phyloP scores from a whole-genome alignment of 2,113 vertebrate species.

The Plestiodon gilberti region DNA sequence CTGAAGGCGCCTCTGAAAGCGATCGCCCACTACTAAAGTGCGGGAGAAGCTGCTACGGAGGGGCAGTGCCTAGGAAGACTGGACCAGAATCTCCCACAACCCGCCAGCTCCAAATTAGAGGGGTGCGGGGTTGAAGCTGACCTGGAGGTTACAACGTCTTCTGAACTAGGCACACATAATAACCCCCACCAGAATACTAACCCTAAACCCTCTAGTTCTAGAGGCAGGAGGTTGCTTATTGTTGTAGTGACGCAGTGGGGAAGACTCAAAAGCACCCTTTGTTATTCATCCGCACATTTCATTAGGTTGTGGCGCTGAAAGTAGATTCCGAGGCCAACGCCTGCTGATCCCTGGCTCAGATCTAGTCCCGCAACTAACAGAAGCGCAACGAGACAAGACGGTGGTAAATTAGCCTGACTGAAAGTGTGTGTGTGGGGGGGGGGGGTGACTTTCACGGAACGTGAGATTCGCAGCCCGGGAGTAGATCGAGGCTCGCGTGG shows the following conservation, averaged over 20 bases:
- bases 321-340: neutral
- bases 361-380: neutral
- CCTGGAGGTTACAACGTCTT: neutral
- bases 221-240: neutral
- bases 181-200: neutral
- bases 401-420: neutral
- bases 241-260: too few relatives aligned
- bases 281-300: neutral
- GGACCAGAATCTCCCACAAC: neutral
- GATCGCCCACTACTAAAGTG: constrained; percentile 7
- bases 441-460: neutral
- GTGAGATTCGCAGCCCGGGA: neutral
- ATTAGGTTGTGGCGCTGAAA: neutral
- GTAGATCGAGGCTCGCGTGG: neutral
- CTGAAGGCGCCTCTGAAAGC: neutral
- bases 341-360: neutral
- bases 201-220: too few relatives aligned
- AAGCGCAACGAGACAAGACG: neutral
- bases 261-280: neutral
- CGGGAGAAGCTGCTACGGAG: too few relatives aligned
- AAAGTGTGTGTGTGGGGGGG: neutral
- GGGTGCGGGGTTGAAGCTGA: neutral
- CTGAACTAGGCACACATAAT: too few relatives aligned
- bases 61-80: too few relatives aligned
- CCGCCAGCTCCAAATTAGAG: neutral